These are phyloP conservation scores for Pseudomyrmex sp. DNA, from an alignment of 1,140 invertebrate genomes.

Conservation along the genomic window DNA sequence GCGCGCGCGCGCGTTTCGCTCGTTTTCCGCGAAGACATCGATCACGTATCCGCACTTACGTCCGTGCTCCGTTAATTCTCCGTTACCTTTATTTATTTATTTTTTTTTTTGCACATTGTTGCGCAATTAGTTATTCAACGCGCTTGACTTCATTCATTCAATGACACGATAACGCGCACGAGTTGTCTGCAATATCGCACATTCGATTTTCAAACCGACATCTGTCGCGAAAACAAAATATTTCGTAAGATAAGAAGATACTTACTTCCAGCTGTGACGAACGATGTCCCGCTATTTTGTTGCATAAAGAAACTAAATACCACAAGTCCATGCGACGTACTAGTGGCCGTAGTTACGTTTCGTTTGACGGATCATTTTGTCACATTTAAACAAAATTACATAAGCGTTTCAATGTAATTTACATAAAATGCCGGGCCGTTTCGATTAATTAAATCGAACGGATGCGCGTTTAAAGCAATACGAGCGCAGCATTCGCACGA, in stretches of 20 bases:
- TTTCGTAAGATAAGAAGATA: too few species aligned
- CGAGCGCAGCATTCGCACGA: constrained; percentile 2
- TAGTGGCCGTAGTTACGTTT: too few species aligned
- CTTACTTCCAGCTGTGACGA: too few species aligned
- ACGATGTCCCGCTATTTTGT: too few species aligned
- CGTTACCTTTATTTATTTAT: neutral
- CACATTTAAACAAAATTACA: neutral
- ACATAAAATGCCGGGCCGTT: constrained; percentile 2
- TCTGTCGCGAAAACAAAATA: too few species aligned
- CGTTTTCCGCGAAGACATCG: constrained; percentile 27
- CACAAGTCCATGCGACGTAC: too few species aligned
- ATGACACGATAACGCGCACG: too few species aligned
- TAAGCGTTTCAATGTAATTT: constrained; percentile 13
- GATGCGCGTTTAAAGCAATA: constrained; percentile 27
- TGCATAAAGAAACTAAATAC: too few species aligned
- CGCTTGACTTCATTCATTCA: too few species aligned
- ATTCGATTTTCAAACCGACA: too few species aligned
- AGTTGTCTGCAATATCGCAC: too few species aligned
- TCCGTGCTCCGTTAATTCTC: constrained; percentile 8
- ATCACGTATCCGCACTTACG: neutral
- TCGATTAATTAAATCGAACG: constrained; percentile 19
- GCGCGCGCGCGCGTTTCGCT: neutral
- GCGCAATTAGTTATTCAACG: too few species aligned
- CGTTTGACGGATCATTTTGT: neutral
- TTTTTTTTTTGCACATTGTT: neutral